Evolutionary conservation across 2,888 invertebrate genomes (phyloP).

Genomic region (Allygus modestus): DNA sequence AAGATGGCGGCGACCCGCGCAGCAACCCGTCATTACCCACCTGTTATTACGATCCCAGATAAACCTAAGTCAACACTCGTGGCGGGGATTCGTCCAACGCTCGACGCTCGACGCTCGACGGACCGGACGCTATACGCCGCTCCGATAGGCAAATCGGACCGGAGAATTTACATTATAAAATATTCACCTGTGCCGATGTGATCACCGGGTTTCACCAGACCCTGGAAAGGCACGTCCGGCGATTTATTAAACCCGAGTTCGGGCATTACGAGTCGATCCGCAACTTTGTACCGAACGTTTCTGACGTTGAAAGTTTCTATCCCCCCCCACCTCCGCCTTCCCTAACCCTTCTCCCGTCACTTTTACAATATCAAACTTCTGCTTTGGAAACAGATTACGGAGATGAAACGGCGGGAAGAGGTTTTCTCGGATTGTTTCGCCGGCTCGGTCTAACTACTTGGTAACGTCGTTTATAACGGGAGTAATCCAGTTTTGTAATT

Average conservation of each 20-base stretch:
- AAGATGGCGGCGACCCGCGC: conserved; percentile 42
- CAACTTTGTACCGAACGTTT: conserved; percentile 35
- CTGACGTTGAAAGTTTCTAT: conserved; percentile 36
- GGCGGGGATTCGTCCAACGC: background rate
- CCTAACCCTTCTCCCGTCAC: background rate
- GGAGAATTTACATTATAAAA: conserved; percentile 51
- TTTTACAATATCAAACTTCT: conserved; percentile 55
- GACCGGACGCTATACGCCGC: background rate
- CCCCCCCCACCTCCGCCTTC: background rate
- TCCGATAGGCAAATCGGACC: conserved; percentile 30
- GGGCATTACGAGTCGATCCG: conserved; percentile 21
- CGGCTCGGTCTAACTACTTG: background rate
- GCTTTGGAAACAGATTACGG: conserved; percentile 27
- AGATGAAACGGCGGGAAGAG: background rate
- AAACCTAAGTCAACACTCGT: conserved; percentile 54
- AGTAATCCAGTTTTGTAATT: background rate
- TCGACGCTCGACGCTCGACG: no score
- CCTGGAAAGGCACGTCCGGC: background rate
- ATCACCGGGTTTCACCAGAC: background rate
- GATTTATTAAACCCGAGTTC: conserved; percentile 13
- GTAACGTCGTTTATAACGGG: background rate
- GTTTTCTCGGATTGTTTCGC: background rate
- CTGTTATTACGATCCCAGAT: conserved; percentile 56
- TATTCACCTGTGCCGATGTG: conserved; percentile 20
- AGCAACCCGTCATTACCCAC: conserved; percentile 44